Base-by-base conservation (phyloP, 2,797 vertebrate genomes). In the Glyptemys insculpta region DNA sequence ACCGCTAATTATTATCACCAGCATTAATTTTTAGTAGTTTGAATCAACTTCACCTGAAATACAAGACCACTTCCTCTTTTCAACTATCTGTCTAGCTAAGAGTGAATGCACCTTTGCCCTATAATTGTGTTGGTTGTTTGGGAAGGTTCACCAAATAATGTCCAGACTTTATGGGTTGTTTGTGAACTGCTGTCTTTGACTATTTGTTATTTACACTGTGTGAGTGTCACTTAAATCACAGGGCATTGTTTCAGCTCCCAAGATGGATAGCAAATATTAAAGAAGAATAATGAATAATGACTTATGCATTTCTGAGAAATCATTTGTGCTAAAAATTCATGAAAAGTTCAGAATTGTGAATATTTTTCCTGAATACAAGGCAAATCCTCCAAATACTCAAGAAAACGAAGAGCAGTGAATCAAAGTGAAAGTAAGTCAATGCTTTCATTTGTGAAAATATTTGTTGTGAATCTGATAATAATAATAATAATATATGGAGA, bases 321-420 rank as follows among this genome's bases (percentile, higher is more conserved):
- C 53, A 44, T 72, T 50, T 87, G n/a, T 56, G 87, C 25, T 49
- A 81, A 82, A 12, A 89, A 31, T 21, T 53, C 78, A 91, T 27
- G 62, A 1, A 29, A 84, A 89, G 34, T 54, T 82, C 49, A 76
- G 18, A 14, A 44, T 50, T 87, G 92, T 74, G 85, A 94, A 83
- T 3, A 34, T 5, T 76, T 79, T 68, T 85, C 44, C 34, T 44
- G 78, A 89, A 74, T 4, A 79, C 6, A 34, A 87, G 74, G 34
- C 4, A 94, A 93, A 92, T 91, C 86, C 25, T 89, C 84, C 52
- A 53, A 68, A 3, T 37, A 31, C 84, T 96, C 44, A 88, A 87
- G 49, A 95, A n/a, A 94, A 85, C 23, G 8, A 92, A 91, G 53
- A 83, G 53, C 8, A 86, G 82, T 3, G 94, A 94, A 95, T 86